Evolutionary conservation across 2,888 invertebrate genomes (phyloP).

Genomic region (Eristalis intricaria): DNA sequence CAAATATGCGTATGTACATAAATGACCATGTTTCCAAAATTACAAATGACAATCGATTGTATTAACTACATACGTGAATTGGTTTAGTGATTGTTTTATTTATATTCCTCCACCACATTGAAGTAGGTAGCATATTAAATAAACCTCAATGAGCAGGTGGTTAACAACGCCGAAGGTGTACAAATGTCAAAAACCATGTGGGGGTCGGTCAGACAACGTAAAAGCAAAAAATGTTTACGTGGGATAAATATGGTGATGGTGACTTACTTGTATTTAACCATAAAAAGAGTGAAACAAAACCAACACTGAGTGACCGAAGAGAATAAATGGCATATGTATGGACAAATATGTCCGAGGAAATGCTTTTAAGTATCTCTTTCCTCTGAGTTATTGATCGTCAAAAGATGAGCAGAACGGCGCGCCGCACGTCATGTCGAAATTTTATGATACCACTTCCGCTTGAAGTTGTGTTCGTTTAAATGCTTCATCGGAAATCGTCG

Average conservation of each 20-base stretch:
- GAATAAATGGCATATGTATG: conserved; percentile 24
- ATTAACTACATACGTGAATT: conserved; percentile 13
- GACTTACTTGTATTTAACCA: conserved; percentile 39
- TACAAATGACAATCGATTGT: conserved; percentile 17
- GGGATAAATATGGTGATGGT: conserved; percentile 30
- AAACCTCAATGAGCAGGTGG: conserved; percentile 21
- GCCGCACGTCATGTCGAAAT: conserved; percentile 52
- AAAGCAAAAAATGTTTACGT: conserved; percentile 18
- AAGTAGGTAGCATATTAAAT: background rate
- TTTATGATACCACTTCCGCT: conserved; percentile 59
- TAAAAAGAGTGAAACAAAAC: conserved; percentile 2
- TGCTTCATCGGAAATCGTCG: conserved; percentile 34
- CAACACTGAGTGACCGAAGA: conserved; percentile 2
- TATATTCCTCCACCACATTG: background rate
- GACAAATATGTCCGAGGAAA: conserved; percentile 19
- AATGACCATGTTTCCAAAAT: background rate
- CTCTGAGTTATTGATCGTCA: conserved; percentile 1
- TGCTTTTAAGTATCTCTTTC: conserved; percentile 38
- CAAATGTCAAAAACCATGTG: conserved; percentile 19
- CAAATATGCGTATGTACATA: background rate
- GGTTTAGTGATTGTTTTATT: conserved; percentile 28
- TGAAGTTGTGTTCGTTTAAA: conserved; percentile 8
- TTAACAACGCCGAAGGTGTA: background rate
- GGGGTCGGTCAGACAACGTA: conserved; percentile 14
- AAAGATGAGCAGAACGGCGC: conserved; percentile 1